These are phyloP conservation scores for Antitype chi DNA, from an alignment of 2,888 invertebrate species.

Conservation along the genomic window DNA sequence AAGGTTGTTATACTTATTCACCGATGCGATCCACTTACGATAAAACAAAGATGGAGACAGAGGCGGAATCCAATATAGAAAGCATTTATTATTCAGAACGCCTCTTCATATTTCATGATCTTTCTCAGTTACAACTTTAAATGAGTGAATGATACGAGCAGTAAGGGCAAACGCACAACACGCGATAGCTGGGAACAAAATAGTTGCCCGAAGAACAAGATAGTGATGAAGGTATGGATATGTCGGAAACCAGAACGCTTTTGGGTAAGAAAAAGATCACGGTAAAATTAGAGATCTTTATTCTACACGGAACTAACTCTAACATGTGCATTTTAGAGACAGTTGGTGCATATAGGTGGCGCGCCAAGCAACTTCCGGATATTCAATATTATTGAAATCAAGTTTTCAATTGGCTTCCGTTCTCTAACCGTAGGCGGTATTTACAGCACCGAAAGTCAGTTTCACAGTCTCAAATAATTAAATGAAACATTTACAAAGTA, in stretches of 20 bases:
- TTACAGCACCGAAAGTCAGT: background rate
- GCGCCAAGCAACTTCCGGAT: background rate
- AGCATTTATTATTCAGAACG: slow-evolving; percentile 82
- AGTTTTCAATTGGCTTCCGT: background rate
- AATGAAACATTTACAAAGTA: background rate
- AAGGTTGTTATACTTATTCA: slow-evolving; percentile 54
- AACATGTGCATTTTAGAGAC: background rate
- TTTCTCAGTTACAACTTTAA: slow-evolving; percentile 74
- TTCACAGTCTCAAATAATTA: background rate
- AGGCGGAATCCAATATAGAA: slow-evolving; percentile 76
- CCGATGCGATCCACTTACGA: slow-evolving; percentile 73
- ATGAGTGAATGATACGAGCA: slow-evolving; percentile 72
- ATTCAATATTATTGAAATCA: background rate
- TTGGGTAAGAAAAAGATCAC: background rate
- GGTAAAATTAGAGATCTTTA: background rate
- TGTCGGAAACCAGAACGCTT: background rate
- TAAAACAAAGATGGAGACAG: slow-evolving; percentile 74
- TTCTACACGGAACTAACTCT: background rate
- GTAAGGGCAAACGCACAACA: slow-evolving; percentile 32
- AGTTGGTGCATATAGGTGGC: background rate
- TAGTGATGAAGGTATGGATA: background rate
- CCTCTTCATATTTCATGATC: slow-evolving; percentile 73
- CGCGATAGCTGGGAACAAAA: background rate
- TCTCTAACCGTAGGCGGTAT: background rate
- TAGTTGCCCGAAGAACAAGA: background rate